Percentiles rank a stretch among this genome's conserved stretches.
Evolutionary conservation across 1,140 invertebrate species (phyloP).

Genomic region (Bombus polaris): DNA sequence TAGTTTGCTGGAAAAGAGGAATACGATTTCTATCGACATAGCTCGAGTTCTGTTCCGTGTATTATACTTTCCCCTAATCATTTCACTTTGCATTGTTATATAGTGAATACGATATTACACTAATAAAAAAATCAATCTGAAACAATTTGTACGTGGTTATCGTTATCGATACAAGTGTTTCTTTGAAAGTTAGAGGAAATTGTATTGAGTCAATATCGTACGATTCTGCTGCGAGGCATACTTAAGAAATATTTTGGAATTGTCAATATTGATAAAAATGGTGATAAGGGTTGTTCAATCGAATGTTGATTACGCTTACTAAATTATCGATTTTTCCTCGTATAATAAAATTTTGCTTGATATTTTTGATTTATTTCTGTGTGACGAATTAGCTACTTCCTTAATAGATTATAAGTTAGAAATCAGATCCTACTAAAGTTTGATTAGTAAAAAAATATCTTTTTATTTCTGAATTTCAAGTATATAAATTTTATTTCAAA

Average conservation of each 20-base stretch:
- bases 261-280: slow-evolving; percentile 11
- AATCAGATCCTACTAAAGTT: too few relatives aligned
- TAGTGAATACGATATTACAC: neutral
- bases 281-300: neutral
- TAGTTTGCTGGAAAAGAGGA: neutral
- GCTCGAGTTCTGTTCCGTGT: neutral
- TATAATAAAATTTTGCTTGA: neutral
- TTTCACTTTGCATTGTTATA: neutral
- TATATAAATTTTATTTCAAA: neutral
- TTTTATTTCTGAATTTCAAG: neutral
- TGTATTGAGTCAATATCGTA: neutral
- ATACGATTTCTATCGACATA: slow-evolving; percentile 21
- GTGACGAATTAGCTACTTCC: neutral
- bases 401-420: neutral
- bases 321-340: neutral
- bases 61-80: slow-evolving; percentile 5
- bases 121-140: neutral
- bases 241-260: neutral
- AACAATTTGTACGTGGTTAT: neutral
- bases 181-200: neutral
- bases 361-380: neutral
- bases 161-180: neutral
- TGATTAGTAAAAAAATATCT: too few relatives aligned
- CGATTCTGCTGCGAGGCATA: neutral
- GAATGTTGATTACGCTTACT: neutral